Evolutionary conservation across 1,140 invertebrate genomes (phyloP), one percentile per base, ranked within the genome.

Genomic region (Drosophila oshimai): DNA sequence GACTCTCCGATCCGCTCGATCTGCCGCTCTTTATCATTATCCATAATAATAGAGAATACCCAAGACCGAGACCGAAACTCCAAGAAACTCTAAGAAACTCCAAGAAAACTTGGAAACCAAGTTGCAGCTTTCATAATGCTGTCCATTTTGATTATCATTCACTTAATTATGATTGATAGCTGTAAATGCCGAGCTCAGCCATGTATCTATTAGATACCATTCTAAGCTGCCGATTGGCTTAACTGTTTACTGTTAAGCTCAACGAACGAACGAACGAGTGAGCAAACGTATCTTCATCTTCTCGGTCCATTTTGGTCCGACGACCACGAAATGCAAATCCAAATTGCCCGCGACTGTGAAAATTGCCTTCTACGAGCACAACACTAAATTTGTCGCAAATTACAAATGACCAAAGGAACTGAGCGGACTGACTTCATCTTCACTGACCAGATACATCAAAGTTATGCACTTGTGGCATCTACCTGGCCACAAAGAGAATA

Each of bases 121-220:
- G 54, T 31, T 62, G 36, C 57, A 67, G 47, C 67, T 72, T 73
- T 61, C 60, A 84, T 86, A 86, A 86, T 80, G 72, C 83, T 86
- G 81, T 81, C 58, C 73, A 87, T 87, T 81, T 87, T 88, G 83
- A 87, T 87, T 87, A 87, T 87, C 83, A 87, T 87, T 81, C 81
- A 87, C 74, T 87, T 87, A 87, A 87, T 87, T 87, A 87, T 87
- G 81, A 87, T 87, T 87, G 81, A 87, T 87, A 87, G 81, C 81
- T 87, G 81, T 87, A 87, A 87, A 87, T 86, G 71, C 44, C 78
- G 75, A 79, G 73, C 33, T 39, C 34, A 37, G 65, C 45, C 51
- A 57, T 78, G 62, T 64, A 78, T 79, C 76, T 74, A 62, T 80
- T 79, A 58, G 76, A 80, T 80, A 67, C 71, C 58, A 74, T 67